phyloP scores from a whole-genome alignment of 2,888 invertebrate species.

The Daptonema setosum region DNA sequence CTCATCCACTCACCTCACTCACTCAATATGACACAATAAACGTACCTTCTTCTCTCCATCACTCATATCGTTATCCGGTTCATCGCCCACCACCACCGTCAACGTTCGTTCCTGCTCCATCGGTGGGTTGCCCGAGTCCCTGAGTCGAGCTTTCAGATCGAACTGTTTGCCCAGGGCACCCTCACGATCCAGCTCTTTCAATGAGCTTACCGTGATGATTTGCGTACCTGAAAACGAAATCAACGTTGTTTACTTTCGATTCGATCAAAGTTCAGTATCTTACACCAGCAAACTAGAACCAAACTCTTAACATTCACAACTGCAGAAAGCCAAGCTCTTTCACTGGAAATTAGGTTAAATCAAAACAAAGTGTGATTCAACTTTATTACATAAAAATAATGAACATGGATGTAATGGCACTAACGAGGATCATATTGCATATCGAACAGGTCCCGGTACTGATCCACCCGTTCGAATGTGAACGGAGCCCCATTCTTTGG shows the following conservation, averaged over 20 bases:
- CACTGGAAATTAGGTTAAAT: too few relatives aligned
- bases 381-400: too few relatives aligned
- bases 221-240: background rate
- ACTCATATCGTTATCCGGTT: conserved; percentile 96
- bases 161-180: conserved; percentile 66
- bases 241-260: too few relatives aligned
- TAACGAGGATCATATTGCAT: background rate
- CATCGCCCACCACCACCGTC: conserved; percentile 77
- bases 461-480: conserved; percentile 49
- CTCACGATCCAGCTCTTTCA: conserved; percentile 56
- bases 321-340: too few relatives aligned
- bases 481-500: conserved; percentile 87
- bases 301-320: too few relatives aligned
- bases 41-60: conserved; percentile 87
- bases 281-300: too few relatives aligned
- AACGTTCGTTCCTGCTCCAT: conserved; percentile 21
- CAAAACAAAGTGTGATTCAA: too few relatives aligned
- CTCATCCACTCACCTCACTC: too few relatives aligned
- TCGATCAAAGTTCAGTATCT: too few relatives aligned
- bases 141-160: conserved; percentile 83
- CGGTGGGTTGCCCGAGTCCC: conserved; percentile 71
- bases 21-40: too few relatives aligned
- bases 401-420: too few relatives aligned
- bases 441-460: background rate
- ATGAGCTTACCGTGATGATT: background rate